Conservation (phyloP, 2,797 vertebrate genomes). For the Artibeus jamaicensis region DNA sequence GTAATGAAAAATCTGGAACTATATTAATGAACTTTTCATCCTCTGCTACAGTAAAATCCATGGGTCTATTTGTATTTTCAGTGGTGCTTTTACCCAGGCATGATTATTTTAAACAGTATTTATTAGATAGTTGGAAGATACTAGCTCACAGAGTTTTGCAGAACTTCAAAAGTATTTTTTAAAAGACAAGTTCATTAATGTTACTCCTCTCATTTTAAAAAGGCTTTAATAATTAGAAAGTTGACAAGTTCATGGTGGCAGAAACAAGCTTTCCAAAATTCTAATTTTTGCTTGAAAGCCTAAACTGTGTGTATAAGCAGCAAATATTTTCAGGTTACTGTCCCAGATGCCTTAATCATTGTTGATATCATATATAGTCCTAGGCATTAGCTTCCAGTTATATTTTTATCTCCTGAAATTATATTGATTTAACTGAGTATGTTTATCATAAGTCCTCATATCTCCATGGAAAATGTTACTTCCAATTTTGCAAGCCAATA, state of each 20-base stretch:
- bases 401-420: neutral
- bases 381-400: neutral
- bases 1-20: neutral
- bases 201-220: neutral
- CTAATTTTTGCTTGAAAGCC: neutral
- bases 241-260: neutral
- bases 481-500: neutral
- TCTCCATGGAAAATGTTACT: neutral
- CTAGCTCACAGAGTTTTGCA: neutral
- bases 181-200: neutral
- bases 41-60: neutral
- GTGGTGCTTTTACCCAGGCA: neutral
- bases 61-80: neutral
- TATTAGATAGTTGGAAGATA: neutral
- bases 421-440: neutral
- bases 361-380: neutral
- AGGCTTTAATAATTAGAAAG: neutral
- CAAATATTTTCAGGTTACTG: neutral
- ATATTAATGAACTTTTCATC: neutral
- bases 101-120: neutral
- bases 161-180: neutral
- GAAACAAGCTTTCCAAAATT: neutral
- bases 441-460: neutral
- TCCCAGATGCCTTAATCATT: neutral
- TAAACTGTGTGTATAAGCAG: neutral